Percentiles rank a stretch among this genome's conserved stretches.
These are phyloP conservation scores for Arnoldichthys spilopterus DNA, from an alignment of 2,797 vertebrate species.

Conservation along the genomic window DNA sequence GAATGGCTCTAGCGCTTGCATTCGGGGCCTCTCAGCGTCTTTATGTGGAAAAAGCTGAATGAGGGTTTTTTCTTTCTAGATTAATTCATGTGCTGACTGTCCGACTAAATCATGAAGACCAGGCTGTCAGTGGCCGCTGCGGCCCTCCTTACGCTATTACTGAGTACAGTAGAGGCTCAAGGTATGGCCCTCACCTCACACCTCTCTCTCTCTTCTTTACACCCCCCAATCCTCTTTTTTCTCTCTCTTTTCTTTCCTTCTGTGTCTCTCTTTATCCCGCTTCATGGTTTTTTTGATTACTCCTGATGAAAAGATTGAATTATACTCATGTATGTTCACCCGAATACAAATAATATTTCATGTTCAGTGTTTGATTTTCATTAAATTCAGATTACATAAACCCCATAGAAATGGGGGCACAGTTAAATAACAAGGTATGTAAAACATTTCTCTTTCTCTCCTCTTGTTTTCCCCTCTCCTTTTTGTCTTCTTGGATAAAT, in stretches of 20 bases:
- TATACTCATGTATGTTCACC: constrained; percentile 7
- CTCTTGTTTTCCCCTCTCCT: constrained; percentile 1
- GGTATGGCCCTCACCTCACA: constrained; percentile 79
- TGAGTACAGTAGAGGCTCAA: constrained; percentile 92
- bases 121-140: constrained; percentile 84
- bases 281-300: too few species aligned
- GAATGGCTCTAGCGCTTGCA: constrained; percentile 6
- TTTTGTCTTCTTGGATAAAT: not conserved
- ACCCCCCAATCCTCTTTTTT: not conserved
- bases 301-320: not conserved
- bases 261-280: not conserved
- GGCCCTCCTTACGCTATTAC: constrained; percentile 85
- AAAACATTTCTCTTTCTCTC: constrained; percentile 8
- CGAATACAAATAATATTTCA: constrained; percentile 12
- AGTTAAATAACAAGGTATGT: constrained; percentile 21
- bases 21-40: not conserved
- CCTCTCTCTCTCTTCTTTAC: constrained; percentile 12
- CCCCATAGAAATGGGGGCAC: constrained; percentile 13
- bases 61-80: constrained; percentile 75
- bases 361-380: constrained; percentile 22
- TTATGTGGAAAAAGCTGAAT: constrained; percentile 51
- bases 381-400: constrained; percentile 28
- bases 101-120: constrained; percentile 86
- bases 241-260: not conserved
- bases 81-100: constrained; percentile 88